Percentiles rank a stretch among this genome's conserved stretches.
These are phyloP conservation scores for Nematopogon swammerdamellus DNA, from an alignment of 2,888 invertebrate species.

Conservation along the genomic window DNA sequence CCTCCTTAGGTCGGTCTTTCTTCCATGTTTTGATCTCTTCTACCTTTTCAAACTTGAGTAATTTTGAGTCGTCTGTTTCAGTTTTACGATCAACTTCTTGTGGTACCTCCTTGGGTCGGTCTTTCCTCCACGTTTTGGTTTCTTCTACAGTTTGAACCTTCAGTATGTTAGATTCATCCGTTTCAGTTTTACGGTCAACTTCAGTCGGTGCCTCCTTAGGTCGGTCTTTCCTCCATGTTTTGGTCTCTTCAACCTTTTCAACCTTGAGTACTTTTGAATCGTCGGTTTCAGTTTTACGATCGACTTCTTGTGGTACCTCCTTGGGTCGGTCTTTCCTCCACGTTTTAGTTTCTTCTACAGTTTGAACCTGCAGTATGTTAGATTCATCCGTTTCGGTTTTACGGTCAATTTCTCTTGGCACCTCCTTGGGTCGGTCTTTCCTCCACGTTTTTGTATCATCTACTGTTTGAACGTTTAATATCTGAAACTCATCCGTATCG, in stretches of 20 bases:
- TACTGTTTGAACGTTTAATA: neutral
- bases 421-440: neutral
- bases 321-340: neutral
- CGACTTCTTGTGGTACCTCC: neutral
- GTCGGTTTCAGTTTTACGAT: neutral
- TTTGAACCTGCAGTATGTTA: neutral
- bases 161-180: slow-evolving; percentile 10
- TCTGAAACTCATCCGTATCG: slow-evolving; percentile 10
- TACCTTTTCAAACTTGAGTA: too few species aligned
- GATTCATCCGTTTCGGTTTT: slow-evolving; percentile 11
- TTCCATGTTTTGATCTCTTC: neutral
- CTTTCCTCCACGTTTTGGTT: neutral
- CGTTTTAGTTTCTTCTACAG: neutral
- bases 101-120: neutral
- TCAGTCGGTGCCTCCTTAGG: neutral
- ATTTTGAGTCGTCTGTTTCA: slow-evolving; percentile 2
- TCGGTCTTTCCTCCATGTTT: neutral
- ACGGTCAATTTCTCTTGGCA: slow-evolving; percentile 1
- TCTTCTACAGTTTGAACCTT: neutral
- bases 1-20: neutral
- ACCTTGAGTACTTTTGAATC: slow-evolving; percentile 1
- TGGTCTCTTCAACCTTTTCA: neutral
- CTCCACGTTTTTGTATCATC: neutral
- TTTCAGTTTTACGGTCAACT: slow-evolving; percentile 5
- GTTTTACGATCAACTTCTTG: neutral